A percentile compares a stretch with the other conserved stretches of the same genome.
phyloP scores from a whole-genome alignment of 2,797 vertebrate genomes.

The Champsocephalus esox region DNA sequence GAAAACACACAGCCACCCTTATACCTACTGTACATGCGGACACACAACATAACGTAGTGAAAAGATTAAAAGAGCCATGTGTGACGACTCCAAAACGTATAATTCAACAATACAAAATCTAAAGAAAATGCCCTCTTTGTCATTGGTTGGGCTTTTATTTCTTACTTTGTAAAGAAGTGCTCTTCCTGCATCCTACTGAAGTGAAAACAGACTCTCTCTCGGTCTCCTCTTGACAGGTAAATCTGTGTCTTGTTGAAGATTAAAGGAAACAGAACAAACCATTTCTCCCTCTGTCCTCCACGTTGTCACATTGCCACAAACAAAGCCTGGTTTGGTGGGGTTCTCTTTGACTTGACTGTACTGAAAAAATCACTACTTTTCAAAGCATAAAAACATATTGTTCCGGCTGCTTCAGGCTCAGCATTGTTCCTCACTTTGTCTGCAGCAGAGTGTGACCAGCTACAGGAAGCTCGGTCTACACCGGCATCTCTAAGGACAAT shows the following conservation, averaged over 20 bases:
- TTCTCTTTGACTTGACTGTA: slow-evolving; percentile 45
- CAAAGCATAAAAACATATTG: slow-evolving; percentile 45
- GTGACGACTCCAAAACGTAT: slow-evolving; percentile 19
- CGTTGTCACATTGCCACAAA: slow-evolving; percentile 18
- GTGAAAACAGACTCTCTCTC: slow-evolving; percentile 41
- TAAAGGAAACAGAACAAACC: slow-evolving; percentile 61
- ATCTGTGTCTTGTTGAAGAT: slow-evolving; percentile 68
- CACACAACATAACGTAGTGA: not conserved
- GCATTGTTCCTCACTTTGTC: slow-evolving; percentile 32
- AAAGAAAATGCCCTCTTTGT: slow-evolving; percentile 19
- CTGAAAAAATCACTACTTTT: slow-evolving; percentile 35
- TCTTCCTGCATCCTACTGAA: slow-evolving; percentile 55
- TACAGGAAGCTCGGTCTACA: slow-evolving; percentile 16
- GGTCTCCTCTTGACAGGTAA: slow-evolving; percentile 60
- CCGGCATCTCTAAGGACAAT: slow-evolving; percentile 26
- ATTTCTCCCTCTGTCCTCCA: slow-evolving; percentile 34
- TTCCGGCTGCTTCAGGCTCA: slow-evolving; percentile 38
- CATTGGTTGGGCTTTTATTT: slow-evolving; percentile 42
- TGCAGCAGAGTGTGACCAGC: slow-evolving; percentile 48
- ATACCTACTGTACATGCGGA: not conserved
- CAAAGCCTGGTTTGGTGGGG: slow-evolving; percentile 37
- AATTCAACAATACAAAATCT: slow-evolving; percentile 15
- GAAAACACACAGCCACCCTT: not conserved
- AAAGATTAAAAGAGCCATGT: slow-evolving; percentile 25
- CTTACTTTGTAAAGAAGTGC: slow-evolving; percentile 8